Base-by-base conservation (phyloP, 2,113 vertebrate genomes). In the Heterocephalus glaber region DNA sequence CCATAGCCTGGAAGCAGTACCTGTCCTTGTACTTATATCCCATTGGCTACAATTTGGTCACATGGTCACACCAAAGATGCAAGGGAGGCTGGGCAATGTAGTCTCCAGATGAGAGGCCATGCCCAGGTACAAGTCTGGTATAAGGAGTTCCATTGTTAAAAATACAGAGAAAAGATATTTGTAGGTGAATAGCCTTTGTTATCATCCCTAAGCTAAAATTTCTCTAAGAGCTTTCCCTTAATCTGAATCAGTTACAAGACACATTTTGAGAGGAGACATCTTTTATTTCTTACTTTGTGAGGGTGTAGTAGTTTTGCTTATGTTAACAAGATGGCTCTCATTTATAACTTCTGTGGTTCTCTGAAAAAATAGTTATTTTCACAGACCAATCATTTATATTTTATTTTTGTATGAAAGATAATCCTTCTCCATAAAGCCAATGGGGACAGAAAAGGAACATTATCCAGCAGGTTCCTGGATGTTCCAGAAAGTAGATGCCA, bases 61-160 rank as follows among this genome's bases (percentile, higher is more conserved):
- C n/a, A n/a, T n/a, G 89, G 47, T 38, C 49, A 61, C 7, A 41
- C 33, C 0, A 63, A 38, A 89, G 19, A 68, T 65, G 20, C 79
- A 95, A 72, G 30, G 85, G 79, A 95, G 35, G 20, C 82, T 94
- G 88, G 85, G 65, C 95, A 95, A 76, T 90, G 58, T 41, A 77
- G 88, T 96, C n/a, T 61, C 2, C 52, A 76, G 17, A 30, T 86
- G 44, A 77, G 19, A 19, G 13, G 28, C 38, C 13, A 11, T 65
- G 65, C 24, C 52, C 41, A 68, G n/a, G 52, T 77, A 26, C 52
- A 44, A 14, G 14, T 26, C 38, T 74, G 38, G 70, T 44, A 74
- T 54, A 70, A 56, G 88, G 49, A 79, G 33, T 54, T 93, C 47
- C 11, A 26, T 72, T 92, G 61, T 68, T 83, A 66, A 94, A 95